Evolutionary conservation across 1,140 invertebrate genomes (phyloP), one percentile per base, ranked within the genome.

Genomic region (Ganaspis sp.): DNA sequence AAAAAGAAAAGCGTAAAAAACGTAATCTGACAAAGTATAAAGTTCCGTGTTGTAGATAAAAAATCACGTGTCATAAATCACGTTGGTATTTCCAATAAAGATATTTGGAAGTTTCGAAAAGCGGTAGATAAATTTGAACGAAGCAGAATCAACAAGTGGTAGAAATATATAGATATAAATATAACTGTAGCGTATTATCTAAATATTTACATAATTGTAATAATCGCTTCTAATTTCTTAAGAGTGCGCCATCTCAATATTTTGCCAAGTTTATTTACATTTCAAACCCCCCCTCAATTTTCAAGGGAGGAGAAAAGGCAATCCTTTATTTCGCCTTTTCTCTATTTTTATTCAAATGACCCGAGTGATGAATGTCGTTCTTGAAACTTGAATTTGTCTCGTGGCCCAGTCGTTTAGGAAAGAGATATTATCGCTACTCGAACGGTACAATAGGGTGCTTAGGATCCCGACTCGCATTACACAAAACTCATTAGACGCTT

Each of bases 401-500:
- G 58, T 49, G 45, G 4, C 58, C 26, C 26, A 64, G 58, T 29
- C 58, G 23, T 64, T 64, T 64, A 64, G 58, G 58, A 64, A n/a
- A 64, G 58, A 64, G 58, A 64, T 64, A 64, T 64, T 64, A 64
- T 64, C 21, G 58, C 23, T 64, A 64, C 58, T 64, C 58, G 58
- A 64, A 64, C 58, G 58, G 23, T 64, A 64, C 58, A 64, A 64
- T 64, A 29, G 58, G 58, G 58, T 64, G 58, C 58, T 64, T 64
- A 64, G 23, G 23, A 29, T 34, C 58, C 58, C 58, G 58, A 34
- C 23, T 64, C 58, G 58, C 58, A 64, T 64, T 64, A 64, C 58
- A 64, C 58, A 64, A 64, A 64, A 64, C 58, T 64, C 58, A 64
- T 64, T 64, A 64, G 58, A 64, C 58, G 58, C 58, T 29, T 64